Percentiles rank a stretch among this genome's conserved stretches.
Conservation (phyloP, 2,888 invertebrate genomes). For the Mesoligia furuncula region DNA sequence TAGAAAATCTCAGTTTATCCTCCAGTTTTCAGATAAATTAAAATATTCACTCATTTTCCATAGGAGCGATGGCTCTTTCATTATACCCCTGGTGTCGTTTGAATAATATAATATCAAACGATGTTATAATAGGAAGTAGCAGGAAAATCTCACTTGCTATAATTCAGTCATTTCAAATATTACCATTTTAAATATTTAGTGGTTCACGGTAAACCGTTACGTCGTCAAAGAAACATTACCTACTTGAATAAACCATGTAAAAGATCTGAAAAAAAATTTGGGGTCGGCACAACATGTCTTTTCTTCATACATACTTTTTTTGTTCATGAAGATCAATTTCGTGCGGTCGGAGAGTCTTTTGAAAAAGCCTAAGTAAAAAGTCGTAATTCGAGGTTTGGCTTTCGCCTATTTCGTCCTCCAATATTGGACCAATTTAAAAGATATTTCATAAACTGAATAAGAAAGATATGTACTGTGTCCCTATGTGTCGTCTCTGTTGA, state of each 20-base stretch:
- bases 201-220: not conserved
- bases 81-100: not conserved
- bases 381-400: too few species aligned
- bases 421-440: too few species aligned
- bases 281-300: too few species aligned
- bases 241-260: constrained; percentile 10
- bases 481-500: too few species aligned
- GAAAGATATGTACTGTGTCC: too few species aligned
- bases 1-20: not conserved
- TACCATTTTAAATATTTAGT: constrained; percentile 42
- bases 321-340: not conserved
- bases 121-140: not conserved
- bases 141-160: constrained; percentile 15
- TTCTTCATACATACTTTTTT: not conserved
- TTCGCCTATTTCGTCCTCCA: too few species aligned
- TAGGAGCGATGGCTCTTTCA: not conserved
- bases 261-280: not conserved
- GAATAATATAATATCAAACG: constrained; percentile 24
- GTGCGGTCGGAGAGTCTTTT: too few species aligned
- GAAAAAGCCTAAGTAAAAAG: too few species aligned
- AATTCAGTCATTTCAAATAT: not conserved
- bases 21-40: not conserved
- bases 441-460: too few species aligned
- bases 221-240: constrained; percentile 15
- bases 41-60: not conserved